Evolutionary conservation across 2,888 invertebrate genomes (phyloP), one percentile per base, ranked within the genome.

Genomic region (Gasteruption jaculator): DNA sequence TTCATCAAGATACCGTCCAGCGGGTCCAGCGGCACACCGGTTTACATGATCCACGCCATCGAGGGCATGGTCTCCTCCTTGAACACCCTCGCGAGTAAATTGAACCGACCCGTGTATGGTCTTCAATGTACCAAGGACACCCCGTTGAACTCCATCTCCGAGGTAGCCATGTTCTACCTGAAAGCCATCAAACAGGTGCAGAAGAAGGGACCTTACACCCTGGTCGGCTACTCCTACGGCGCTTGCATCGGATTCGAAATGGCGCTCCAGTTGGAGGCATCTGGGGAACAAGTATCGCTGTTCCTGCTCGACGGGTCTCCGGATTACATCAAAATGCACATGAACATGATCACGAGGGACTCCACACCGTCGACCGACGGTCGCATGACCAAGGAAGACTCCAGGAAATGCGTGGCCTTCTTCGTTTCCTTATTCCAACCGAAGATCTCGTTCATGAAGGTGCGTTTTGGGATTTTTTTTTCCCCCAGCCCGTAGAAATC

Each of bases 191-290:
- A 82, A 63, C 76, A 77, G 38, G 74, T 86, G 32, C 91, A 92
- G 73, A 80, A 83, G 6, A 72, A 75, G 43, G 90, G 92, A 48
- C 93, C 95, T 3, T 95, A 91, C 76, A 81, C 83, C 36, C 74
- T 99, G 50, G 82, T 89, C 30, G 97, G 96, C 2, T 97, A 99
- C 74, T 97, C 96, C 0, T 96, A 91, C 72, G 97, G 99, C 48
- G 91, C 92, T 27, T 83, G 87, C 56, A 86, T 97, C 22, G 94
- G 93, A 12, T 91, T 93, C 69, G 96, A 96, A 75, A 95, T 97
- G 84, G 90, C 90, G 18, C 73, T 86, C 21, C 86, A 89, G 66
- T 74, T 96, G 39, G 89, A 92, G 65, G 73, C 76, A 52, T 70
- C 60, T 21, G 78, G 77, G 3, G 77, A 80, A 60, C 71, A 65